Evolutionary conservation across 1,140 invertebrate genomes (phyloP).

Genomic region (Drosophila oshimai): DNA sequence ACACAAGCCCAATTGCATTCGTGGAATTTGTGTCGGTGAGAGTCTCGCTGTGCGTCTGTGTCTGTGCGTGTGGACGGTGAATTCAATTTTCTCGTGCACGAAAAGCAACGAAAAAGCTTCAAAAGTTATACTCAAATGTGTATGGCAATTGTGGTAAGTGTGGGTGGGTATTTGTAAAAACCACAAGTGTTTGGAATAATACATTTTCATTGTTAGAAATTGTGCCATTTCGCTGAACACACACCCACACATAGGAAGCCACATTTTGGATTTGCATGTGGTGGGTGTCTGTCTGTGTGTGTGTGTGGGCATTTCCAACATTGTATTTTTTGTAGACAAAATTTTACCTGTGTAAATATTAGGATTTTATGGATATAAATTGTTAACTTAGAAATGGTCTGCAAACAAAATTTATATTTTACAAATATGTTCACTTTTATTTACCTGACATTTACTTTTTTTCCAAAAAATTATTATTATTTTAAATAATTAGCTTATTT

Average conservation of each 20-base stretch:
- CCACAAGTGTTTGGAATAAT: background rate
- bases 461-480: background rate
- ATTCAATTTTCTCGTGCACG: slow-evolving; percentile 56
- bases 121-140: slow-evolving; percentile 78
- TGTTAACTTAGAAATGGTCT: background rate
- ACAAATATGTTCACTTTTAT: too few species aligned
- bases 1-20: slow-evolving; percentile 45
- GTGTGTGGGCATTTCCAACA: slow-evolving; percentile 1
- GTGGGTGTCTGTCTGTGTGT: too few species aligned
- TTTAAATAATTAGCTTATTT: too few species aligned
- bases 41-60: slow-evolving; percentile 19
- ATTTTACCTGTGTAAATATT: background rate
- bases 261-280: background rate
- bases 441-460: too few species aligned
- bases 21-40: slow-evolving; percentile 30
- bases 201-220: background rate
- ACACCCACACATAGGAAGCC: background rate
- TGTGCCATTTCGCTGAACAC: background rate
- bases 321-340: background rate
- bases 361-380: background rate
- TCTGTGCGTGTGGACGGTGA: slow-evolving; percentile 54
- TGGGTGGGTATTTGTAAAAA: too few species aligned
- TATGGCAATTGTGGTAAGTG: slow-evolving; percentile 80
- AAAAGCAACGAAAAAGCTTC: slow-evolving; percentile 66
- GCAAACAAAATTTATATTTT: too few species aligned